These are phyloP conservation scores for Hermatobates lingyangjiaoensis DNA, from an alignment of 1,140 invertebrate species.

Conservation along the genomic window DNA sequence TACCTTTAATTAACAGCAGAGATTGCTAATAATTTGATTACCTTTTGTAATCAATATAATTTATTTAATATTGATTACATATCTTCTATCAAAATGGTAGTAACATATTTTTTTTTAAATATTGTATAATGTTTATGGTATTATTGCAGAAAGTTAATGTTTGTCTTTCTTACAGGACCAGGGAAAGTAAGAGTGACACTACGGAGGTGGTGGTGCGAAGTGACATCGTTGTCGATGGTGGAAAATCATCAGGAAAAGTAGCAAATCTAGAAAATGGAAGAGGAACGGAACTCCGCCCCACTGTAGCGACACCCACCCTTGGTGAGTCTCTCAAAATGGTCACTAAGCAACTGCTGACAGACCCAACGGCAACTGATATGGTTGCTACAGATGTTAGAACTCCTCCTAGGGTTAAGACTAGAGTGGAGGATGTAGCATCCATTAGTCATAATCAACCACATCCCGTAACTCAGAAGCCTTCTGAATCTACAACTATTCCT, in stretches of 20 bases:
- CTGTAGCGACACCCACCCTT: constrained; percentile 18
- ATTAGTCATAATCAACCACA: constrained; percentile 3
- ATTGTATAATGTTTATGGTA: not conserved
- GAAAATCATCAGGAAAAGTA: constrained; percentile 23
- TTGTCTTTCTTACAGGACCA: constrained; percentile 7
- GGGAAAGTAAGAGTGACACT: constrained; percentile 14
- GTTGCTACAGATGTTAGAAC: constrained; percentile 35
- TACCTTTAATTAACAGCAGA: too few relatives aligned
- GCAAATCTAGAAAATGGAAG: constrained; percentile 1
- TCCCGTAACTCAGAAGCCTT: constrained; percentile 18
- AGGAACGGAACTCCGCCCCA: constrained; percentile 8
- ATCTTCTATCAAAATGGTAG: not conserved
- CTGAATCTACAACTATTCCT: constrained; percentile 35
- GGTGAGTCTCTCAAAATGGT: constrained; percentile 34
- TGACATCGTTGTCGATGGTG: constrained; percentile 20
- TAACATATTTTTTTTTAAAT: not conserved
- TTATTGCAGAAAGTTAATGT: not conserved
- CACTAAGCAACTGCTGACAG: constrained; percentile 28
- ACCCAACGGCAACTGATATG: constrained; percentile 18
- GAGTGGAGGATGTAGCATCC: constrained; percentile 5
- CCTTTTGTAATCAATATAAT: not conserved
- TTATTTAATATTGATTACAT: not conserved
- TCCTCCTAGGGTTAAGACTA: constrained; percentile 33
- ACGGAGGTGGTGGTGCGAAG: constrained; percentile 9
- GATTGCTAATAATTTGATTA: not conserved